Base-by-base conservation (phyloP, 1,140 invertebrate species). In the Bemisia tabaci region DNA sequence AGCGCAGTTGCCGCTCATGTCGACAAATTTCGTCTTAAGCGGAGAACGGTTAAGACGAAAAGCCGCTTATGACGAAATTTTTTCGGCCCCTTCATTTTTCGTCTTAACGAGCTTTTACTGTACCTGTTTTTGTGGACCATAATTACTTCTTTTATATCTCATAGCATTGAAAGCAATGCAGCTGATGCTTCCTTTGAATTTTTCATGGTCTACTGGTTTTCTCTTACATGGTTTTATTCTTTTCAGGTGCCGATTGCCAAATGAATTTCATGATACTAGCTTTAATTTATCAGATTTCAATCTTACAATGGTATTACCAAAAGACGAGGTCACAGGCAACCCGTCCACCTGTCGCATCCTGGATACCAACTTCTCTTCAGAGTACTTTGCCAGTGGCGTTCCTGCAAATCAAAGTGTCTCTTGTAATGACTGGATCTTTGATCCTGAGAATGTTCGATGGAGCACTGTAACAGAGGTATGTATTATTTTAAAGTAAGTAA, bases 381-480 rank as follows among this genome's bases (percentile, higher is more conserved):
- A 68, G 26, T 76, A 77, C 67, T 71, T 74, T 23, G 70, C 72
- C 21, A 68, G 68, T 26, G 73, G 70, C 33, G 65, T 69, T 24
- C 67, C 73, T 9, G 62, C 68, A 12, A 72, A 70, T 69, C 70
- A 73, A 33, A 76, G 68, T 0, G 69, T 73, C 12, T 39, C 64
- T 2, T 88, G 87, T 72, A 71, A 80, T 17, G 64, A 74, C 25
- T 88, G 81, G 73, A 77, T 89, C 22, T 88, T 84, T 72, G 82
- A 88, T 71, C 77, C 72, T 26, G 78, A 77, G 26, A 79, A 77
- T 63, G 86, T 85, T 70, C 72, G 79, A 67, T 83, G 81, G 68
- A 87, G 84, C 68, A 82, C 84, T 22, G 81, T 84, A n/a, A 85
- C 82, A 23, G 84, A 88, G 74, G 84, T 85, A 78, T 75, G 64